Evolutionary conservation across 2,888 invertebrate species (phyloP).

Genomic region (Thecophora atra): DNA sequence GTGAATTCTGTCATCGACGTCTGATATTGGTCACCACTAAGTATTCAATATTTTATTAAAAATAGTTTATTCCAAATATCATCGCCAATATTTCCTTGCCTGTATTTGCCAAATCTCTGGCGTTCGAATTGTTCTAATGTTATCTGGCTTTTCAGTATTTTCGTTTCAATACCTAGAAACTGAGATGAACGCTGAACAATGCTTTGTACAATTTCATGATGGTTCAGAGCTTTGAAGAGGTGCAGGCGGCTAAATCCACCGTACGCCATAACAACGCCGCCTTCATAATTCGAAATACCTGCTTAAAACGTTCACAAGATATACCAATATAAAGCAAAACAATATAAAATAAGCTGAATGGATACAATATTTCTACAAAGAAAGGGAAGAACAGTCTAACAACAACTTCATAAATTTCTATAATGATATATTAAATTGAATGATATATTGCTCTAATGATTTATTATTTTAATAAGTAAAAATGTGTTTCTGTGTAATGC

Average conservation of each 20-base stretch:
- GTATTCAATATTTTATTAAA: slow-evolving; percentile 1
- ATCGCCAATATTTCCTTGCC: slow-evolving; percentile 69
- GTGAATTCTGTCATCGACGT: slow-evolving; percentile 97
- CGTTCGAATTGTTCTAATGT: slow-evolving; percentile 86
- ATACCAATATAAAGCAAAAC: slow-evolving; percentile 43
- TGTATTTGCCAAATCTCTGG: slow-evolving; percentile 91
- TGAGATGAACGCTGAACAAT: slow-evolving; percentile 84
- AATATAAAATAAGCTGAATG: slow-evolving; percentile 15
- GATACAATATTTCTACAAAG: neutral
- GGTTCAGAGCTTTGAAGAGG: slow-evolving; percentile 85
- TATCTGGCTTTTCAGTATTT: slow-evolving; percentile 83
- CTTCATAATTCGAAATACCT: slow-evolving; percentile 88
- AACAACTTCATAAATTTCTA: too few species aligned
- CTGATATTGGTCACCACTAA: slow-evolving; percentile 91
- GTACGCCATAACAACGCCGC: slow-evolving; percentile 90
- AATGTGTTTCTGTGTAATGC: too few species aligned
- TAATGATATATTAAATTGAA: too few species aligned
- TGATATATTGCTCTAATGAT: too few species aligned
- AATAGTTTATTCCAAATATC: neutral
- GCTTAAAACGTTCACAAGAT: slow-evolving; percentile 60
- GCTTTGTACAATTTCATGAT: slow-evolving; percentile 87
- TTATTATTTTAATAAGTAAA: too few species aligned
- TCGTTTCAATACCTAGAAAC: slow-evolving; percentile 84
- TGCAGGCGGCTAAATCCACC: slow-evolving; percentile 93
- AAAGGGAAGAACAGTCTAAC: too few species aligned